Evolutionary conservation across 2,888 invertebrate genomes (phyloP), one percentile per base, ranked within the genome.

Genomic region (Dicroscelio sp.): DNA sequence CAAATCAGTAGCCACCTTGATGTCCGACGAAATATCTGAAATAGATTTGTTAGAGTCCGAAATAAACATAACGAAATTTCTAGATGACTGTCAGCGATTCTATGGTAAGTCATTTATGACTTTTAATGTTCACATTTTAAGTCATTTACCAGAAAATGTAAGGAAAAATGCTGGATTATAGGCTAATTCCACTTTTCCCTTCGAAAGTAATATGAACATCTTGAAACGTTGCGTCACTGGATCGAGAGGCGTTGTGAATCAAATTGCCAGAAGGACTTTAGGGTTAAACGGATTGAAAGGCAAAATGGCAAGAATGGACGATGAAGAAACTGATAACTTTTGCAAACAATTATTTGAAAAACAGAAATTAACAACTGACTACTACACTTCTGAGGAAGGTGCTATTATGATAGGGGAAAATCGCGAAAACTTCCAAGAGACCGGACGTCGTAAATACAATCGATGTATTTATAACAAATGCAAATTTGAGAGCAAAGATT

Each of bases 21-120:
- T n/a, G n/a, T n/a, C n/a, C n/a, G n/a, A n/a, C n/a, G n/a, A n/a
- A 23, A 87, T 80, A 17, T 69, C 27, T 30, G 38, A 75, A 52
- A 65, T 33, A 12, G 82, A 87, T 43, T 65, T 87, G 52, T 12
- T 65, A 25, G 65, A 87, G 30, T 82, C 75, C 35, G 67, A 87
- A 25, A 30, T 55, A 43, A 48, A 65, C 23, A 27, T 75, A 25
- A 25, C 27, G n/a, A 33, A 38, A 23, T 75, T 43, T 80, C 8
- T 87, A 23, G 14, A 48, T 33, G 55, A 71, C 1, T 82, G 58
- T 71, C 58, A 79, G n/a, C n/a, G n/a, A n/a, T n/a, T n/a, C n/a
- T n/a, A n/a, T n/a, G n/a, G n/a, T n/a, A n/a, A n/a, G n/a, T n/a
- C 10, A 8, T n/a, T n/a, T n/a, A n/a, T n/a, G n/a, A n/a, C n/a